These are phyloP conservation scores for Darwinula stevensoni DNA, from an alignment of 2,888 invertebrate genomes.

Conservation along the genomic window DNA sequence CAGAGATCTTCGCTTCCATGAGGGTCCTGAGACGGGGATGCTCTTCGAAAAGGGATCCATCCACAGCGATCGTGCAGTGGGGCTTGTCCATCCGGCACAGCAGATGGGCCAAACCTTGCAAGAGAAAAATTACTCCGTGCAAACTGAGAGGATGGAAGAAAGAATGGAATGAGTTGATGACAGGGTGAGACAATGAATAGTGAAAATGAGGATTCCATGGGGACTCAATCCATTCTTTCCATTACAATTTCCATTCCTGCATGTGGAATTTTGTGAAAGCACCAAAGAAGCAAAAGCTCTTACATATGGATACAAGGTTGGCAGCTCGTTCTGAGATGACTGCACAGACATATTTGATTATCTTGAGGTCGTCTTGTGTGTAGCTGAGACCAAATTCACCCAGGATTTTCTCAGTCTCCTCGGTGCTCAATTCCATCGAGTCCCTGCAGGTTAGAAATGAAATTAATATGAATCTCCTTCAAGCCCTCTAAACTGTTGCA, in stretches of 20 bases:
- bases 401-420: slow-evolving; percentile 19
- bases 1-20: slow-evolving; percentile 27
- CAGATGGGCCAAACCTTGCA: slow-evolving; percentile 29
- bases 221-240: no score
- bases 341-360: slow-evolving; percentile 32
- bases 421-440: slow-evolving; percentile 16
- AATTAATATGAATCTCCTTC: not conserved
- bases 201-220: not conserved
- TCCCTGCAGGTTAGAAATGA: slow-evolving; percentile 16
- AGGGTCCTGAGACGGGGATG: slow-evolving; percentile 35
- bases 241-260: not conserved
- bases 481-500: not conserved
- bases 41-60: slow-evolving; percentile 42
- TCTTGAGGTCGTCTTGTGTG: slow-evolving; percentile 25
- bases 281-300: slow-evolving; percentile 13
- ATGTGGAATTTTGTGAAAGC: not conserved
- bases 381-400: slow-evolving; percentile 18
- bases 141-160: slow-evolving; percentile 3
- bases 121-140: slow-evolving; percentile 5
- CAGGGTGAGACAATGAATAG: not conserved
- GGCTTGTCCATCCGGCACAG: slow-evolving; percentile 29
- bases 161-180: not conserved
- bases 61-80: slow-evolving; percentile 34
- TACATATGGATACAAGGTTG: slow-evolving; percentile 35
- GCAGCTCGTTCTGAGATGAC: slow-evolving; percentile 38